Evolutionary conservation across 2,797 vertebrate species (phyloP), one percentile per base, ranked within the genome.

Genomic region (Rachycentron canadum): DNA sequence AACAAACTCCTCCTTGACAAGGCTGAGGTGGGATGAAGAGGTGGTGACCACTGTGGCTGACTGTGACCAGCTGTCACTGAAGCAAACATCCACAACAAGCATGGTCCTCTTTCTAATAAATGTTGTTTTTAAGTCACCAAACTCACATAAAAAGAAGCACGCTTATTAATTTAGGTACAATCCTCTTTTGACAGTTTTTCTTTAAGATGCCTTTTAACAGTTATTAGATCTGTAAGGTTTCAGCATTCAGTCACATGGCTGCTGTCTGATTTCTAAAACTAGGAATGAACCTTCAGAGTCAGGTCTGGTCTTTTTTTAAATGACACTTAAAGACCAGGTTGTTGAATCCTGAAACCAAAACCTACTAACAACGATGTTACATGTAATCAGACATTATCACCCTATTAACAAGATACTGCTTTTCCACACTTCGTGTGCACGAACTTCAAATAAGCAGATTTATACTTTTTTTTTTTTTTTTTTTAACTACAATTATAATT

Each of bases 261-360:
- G n/a, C 25, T 55, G 50, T 67, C 75, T 71, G 63, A 71, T 57
- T 57, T 63, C 5, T 60, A 64, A 69, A 70, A 28, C 43, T 45
- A 45, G 43, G 43, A 45, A 45, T 53, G 9, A 60, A 49, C 36
- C 50, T n/a, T 52, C 17, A 47, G 14, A 72, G 49, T 34, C 45
- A 40, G 26, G 7, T 16, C 4, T 40, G 9, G 14, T 23, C 7
- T 10, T 13, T 41, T 52, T 69, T 53, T n/a, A 59, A 68, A 14
- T 65, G 47, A 58, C 50, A 25, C 57, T 34, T 50, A 25, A 40
- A 7, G 19, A 26, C 49, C 32, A 49, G 50, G 32, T 43, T 36
- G 17, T 56, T 57, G 10, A 70, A 76, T 67, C 21, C 28, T 71
- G 55, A 60, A 60, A n/a, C 26, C 4, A 52, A 67, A 38, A 66